Evolutionary conservation across 2,797 vertebrate genomes (phyloP), one percentile per base, ranked within the genome.

Genomic region (Notoglanidium macrostoma): DNA sequence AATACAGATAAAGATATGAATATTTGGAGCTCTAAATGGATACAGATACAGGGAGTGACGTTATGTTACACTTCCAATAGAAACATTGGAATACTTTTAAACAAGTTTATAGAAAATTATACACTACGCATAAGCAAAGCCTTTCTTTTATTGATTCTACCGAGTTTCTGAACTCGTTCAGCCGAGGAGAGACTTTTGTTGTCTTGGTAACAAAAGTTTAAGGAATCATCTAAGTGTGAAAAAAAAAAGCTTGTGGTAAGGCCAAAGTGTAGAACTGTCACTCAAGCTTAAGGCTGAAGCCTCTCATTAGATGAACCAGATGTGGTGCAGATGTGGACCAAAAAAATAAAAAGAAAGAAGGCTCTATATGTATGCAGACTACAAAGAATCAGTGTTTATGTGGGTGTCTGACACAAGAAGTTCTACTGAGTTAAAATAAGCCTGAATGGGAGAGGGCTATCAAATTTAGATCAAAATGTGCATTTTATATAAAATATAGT

Each of bases 271-370:
- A 65, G 11, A 83, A 4, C 83, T 83, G 83, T 84, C 83, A 83
- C 87, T 72, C 61, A 76, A 88, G 84, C 9, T 81, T 61, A 86
- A 90, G 92, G 85, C 79, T 83, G 85, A 91, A 88, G 32, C 80
- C 90, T 85, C 92, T 94, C 92, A 94, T 94, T 94, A 94, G 92
- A 88, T 85, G 87, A 85, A 93, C 92, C 94, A 94, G 93, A 95
- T 94, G 93, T 93, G 90, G 86, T 81, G 91, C 93, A 95, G 93
- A 94, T 94, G 94, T 94, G 70, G 67, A 46, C 8, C 21, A 51
- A 82, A 65, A 57, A 49, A 81, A 46, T 2, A 46, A 44, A 55
- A 35, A 83, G n/a, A 23, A 49, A 68, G 40, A 55, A 35, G 3
- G 51, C 11, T 44, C 26, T 83, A 51, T 49, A 4, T 65, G 44